phyloP scores from a whole-genome alignment of 2,888 invertebrate genomes.

The Drosophila nr. medialis region DNA sequence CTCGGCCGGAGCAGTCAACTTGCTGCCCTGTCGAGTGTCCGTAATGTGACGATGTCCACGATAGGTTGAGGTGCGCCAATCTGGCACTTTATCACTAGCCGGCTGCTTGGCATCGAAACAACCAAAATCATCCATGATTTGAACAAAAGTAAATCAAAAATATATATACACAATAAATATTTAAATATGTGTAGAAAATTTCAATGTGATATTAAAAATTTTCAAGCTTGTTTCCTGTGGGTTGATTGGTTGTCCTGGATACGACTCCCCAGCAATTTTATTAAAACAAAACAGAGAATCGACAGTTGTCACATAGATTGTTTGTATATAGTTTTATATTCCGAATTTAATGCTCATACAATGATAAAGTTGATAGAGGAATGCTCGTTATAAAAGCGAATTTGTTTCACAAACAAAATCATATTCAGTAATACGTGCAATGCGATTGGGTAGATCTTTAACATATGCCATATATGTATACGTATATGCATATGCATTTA shows the following conservation, averaged over 20 bases:
- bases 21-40: constrained; percentile 66
- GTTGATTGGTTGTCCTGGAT: constrained; percentile 30
- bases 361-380: constrained; percentile 61
- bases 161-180: background rate
- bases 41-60: constrained; percentile 73
- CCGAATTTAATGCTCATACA: constrained; percentile 59
- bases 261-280: constrained; percentile 17
- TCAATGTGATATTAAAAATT: constrained; percentile 29
- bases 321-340: constrained; percentile 48
- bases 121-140: constrained; percentile 74
- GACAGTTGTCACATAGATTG: constrained; percentile 37
- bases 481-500: constrained; percentile 17
- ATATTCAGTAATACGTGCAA: constrained; percentile 56
- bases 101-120: constrained; percentile 80
- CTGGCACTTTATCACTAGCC: constrained; percentile 57
- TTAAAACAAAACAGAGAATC: background rate
- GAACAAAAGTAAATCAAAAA: constrained; percentile 12
- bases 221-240: constrained; percentile 15
- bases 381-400: constrained; percentile 70
- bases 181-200: constrained; percentile 21
- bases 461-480: constrained; percentile 38
- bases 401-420: constrained; percentile 72
- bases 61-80: constrained; percentile 81
- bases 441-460: constrained; percentile 21
- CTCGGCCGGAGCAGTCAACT: constrained; percentile 54